phyloP scores from a whole-genome alignment of 2,113 vertebrate genomes.

The Tachysurus fulvidraco region DNA sequence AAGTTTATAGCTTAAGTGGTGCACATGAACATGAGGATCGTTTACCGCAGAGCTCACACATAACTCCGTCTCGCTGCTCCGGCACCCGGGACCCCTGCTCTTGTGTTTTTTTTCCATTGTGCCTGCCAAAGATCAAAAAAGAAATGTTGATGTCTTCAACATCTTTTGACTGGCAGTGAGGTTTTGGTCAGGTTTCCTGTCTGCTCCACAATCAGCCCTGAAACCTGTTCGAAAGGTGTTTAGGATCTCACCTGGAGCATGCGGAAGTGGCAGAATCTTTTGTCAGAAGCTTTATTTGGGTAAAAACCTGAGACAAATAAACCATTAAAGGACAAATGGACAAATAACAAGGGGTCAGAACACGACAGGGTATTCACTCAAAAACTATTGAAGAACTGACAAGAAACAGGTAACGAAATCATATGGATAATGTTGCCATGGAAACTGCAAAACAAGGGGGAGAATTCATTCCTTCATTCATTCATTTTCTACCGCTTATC shows the following conservation, averaged over 20 bases:
- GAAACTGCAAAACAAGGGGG: not conserved
- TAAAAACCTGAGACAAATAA: not conserved
- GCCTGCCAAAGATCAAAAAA: slow-evolving; percentile 34
- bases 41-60: not conserved
- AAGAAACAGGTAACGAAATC: slow-evolving; percentile 40
- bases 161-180: not conserved
- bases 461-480: too few species aligned
- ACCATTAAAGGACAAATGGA: not conserved
- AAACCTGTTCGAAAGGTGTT: not conserved
- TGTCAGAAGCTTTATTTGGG: not conserved
- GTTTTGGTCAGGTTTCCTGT: not conserved
- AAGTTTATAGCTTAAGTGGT: not conserved
- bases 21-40: not conserved
- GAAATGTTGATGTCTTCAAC: not conserved
- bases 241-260: not conserved
- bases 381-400: slow-evolving; percentile 51
- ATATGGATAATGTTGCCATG: not conserved
- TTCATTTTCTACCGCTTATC: too few species aligned
- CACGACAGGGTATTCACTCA: slow-evolving; percentile 25
- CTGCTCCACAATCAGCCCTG: not conserved
- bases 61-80: not conserved
- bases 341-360: not conserved
- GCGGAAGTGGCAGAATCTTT: not conserved
- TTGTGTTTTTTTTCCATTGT: slow-evolving; percentile 40
- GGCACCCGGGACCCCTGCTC: not conserved